Conservation (phyloP, 37 sponge, comb jelly and placozoan species). For the Mnemiopsis leidyi region DNA sequence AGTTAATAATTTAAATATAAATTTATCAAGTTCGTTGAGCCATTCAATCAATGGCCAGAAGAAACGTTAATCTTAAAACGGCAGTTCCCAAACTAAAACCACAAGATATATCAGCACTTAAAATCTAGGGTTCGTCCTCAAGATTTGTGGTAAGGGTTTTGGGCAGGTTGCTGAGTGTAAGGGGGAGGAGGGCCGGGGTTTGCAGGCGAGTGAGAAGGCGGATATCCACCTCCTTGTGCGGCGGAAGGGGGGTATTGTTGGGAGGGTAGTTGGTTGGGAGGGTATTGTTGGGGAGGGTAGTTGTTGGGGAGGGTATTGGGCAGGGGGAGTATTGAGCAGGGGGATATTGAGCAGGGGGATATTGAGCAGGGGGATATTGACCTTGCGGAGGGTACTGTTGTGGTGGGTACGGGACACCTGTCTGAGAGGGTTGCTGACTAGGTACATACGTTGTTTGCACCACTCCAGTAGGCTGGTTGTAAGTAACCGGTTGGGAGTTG, state of each 20-base stretch:
- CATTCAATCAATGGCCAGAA: no score
- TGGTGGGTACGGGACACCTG: background rate
- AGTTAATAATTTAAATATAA: no score
- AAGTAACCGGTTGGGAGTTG: background rate
- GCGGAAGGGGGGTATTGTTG: constrained; percentile 14
- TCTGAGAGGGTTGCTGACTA: background rate
- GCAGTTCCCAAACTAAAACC: no score
- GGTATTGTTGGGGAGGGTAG: background rate
- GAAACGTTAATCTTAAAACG: no score
- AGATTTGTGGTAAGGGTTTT: background rate
- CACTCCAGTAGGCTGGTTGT: background rate
- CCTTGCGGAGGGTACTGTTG: background rate
- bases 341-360: constrained; percentile 47
- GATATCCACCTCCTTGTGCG: background rate
- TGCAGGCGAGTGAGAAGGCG: background rate
- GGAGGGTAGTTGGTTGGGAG: background rate
- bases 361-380: constrained; percentile 25
- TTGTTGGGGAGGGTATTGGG: background rate
- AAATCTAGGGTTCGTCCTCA: background rate
- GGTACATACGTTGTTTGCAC: background rate
- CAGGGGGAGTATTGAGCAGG: background rate
- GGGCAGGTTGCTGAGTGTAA: background rate
- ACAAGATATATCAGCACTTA: no score
- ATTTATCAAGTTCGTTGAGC: no score
- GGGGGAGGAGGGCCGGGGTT: background rate